Percentiles rank a stretch among this genome's conserved stretches.
These are phyloP conservation scores for Caracal caracal DNA, from an alignment of 2,113 vertebrate species.

Conservation along the genomic window DNA sequence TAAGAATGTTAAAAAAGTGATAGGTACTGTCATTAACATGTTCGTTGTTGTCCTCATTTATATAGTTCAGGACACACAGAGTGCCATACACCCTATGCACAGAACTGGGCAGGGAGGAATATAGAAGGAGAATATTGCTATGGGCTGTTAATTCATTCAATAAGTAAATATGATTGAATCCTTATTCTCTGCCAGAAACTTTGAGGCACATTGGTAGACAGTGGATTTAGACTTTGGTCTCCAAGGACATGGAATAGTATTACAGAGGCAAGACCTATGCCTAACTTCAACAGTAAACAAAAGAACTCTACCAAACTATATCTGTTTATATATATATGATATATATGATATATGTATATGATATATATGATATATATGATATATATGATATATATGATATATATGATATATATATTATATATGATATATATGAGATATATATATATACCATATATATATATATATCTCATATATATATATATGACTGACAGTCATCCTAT, in stretches of 20 bases:
- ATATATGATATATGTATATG: no score
- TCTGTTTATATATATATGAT: not conserved
- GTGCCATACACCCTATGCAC: not conserved
- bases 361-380: no score
- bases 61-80: not conserved
- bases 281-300: not conserved
- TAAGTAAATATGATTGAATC: not conserved
- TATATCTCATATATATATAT: no score
- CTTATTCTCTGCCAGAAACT: not conserved
- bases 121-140: not conserved
- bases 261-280: not conserved
- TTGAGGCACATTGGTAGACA: not conserved
- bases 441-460: no score
- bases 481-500: not conserved
- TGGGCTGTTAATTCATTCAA: not conserved
- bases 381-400: no score
- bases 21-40: not conserved
- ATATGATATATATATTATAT: no score
- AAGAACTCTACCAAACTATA: not conserved
- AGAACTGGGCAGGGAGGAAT: not conserved
- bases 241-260: not conserved
- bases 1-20: not conserved
- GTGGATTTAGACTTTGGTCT: conserved; percentile 1
- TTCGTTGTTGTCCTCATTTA: not conserved
- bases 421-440: no score